These are phyloP conservation scores for Gryllus bimaculatus DNA, from an alignment of 1,140 invertebrate genomes.

Conservation along the genomic window DNA sequence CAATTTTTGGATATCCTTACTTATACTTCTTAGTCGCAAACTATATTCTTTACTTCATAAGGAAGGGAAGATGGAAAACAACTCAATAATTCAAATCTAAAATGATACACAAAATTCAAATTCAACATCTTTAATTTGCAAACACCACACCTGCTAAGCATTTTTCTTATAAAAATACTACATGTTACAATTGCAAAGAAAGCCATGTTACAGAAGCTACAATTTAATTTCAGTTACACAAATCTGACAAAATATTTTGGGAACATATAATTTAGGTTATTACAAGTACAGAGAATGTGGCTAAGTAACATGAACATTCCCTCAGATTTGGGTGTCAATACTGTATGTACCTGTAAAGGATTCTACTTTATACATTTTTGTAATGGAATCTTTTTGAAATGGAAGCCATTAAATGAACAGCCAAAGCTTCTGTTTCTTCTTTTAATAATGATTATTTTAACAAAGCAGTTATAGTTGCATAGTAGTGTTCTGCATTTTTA, in stretches of 20 bases:
- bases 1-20: no score
- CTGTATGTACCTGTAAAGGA: not conserved
- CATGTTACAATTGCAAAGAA: constrained; percentile 12
- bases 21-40: no score
- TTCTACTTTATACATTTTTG: not conserved
- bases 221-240: not conserved
- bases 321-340: not conserved
- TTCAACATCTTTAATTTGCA: constrained; percentile 18
- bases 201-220: constrained; percentile 1
- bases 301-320: not conserved
- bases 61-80: not conserved
- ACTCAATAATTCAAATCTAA: not conserved
- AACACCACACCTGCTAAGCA: constrained; percentile 16
- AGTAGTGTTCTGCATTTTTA: not conserved
- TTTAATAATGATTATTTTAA: not conserved
- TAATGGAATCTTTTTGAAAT: not conserved
- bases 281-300: not conserved
- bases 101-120: constrained; percentile 13
- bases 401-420: not conserved
- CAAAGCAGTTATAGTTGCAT: not conserved
- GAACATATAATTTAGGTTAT: not conserved
- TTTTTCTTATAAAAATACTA: constrained; percentile 19
- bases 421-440: not conserved
- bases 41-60: not conserved
- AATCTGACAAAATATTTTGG: not conserved